Conservation (phyloP, 2,113 vertebrate genomes). For the Struthidea cinerea region DNA sequence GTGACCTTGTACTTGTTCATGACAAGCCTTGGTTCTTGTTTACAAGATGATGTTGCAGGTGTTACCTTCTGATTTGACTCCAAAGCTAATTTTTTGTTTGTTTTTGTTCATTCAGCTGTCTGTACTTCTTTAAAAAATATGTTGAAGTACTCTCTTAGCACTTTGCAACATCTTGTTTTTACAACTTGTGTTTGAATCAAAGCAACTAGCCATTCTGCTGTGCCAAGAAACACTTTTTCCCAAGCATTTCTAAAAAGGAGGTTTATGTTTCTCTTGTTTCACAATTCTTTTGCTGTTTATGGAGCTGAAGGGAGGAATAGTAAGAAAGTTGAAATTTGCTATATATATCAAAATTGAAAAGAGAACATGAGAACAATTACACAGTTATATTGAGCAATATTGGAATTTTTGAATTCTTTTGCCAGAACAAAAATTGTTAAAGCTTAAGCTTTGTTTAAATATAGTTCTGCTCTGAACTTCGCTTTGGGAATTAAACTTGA, state of each 20-base stretch:
- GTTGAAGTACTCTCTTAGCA: not conserved
- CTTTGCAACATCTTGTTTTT: conserved; percentile 12
- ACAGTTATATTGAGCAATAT: not conserved
- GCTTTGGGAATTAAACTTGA: not conserved
- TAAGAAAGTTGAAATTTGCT: not conserved
- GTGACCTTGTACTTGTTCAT: not conserved
- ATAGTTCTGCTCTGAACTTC: not conserved
- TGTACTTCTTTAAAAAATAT: not conserved
- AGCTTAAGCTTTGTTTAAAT: not conserved
- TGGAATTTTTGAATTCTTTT: not conserved
- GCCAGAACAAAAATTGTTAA: not conserved
- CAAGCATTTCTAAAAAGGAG: not conserved
- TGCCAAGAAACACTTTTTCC: conserved; percentile 22
- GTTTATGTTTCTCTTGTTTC: conserved; percentile 7
- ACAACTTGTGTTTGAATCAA: conserved; percentile 3
- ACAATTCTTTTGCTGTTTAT: not conserved
- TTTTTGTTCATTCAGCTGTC: not conserved
- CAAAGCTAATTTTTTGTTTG: not conserved
- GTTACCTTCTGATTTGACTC: not conserved
- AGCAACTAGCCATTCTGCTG: not conserved
- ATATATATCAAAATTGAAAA: not conserved
- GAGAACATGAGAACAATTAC: not conserved
- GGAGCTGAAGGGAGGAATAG: not conserved
- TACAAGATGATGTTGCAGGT: not conserved
- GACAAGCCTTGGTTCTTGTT: not conserved